These are phyloP conservation scores for Argya squamiceps DNA, from an alignment of 2,797 vertebrate genomes.

Conservation along the genomic window DNA sequence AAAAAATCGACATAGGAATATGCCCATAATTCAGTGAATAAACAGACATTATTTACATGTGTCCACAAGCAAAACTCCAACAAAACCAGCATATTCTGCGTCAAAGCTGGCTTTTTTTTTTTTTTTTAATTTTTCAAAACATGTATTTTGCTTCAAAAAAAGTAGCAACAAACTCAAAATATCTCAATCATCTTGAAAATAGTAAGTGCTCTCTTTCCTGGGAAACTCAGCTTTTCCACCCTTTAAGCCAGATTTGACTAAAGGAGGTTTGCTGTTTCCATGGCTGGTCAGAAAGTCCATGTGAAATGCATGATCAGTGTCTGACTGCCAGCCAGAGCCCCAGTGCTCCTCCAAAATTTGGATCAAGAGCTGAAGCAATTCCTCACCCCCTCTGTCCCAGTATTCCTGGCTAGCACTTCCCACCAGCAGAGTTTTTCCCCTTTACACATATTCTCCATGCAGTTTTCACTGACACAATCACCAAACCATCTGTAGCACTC, in stretches of 20 bases:
- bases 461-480: background rate
- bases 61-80: background rate
- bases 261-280: background rate
- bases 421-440: background rate
- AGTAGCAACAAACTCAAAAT: background rate
- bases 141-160: background rate
- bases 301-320: rapidly evolving
- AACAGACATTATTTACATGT: background rate
- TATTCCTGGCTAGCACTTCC: background rate
- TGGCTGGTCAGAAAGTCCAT: background rate
- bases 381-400: background rate
- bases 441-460: rapidly evolving
- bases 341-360: background rate
- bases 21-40: background rate
- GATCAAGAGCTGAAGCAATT: background rate
- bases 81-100: background rate
- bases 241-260: background rate
- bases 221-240: background rate
- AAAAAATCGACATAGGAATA: background rate
- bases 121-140: background rate
- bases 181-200: background rate
- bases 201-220: background rate
- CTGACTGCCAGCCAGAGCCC: background rate
- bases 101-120: background rate
- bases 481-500: background rate